Conservation (phyloP, 2,888 invertebrate genomes). For the Drosophila conformis region DNA sequence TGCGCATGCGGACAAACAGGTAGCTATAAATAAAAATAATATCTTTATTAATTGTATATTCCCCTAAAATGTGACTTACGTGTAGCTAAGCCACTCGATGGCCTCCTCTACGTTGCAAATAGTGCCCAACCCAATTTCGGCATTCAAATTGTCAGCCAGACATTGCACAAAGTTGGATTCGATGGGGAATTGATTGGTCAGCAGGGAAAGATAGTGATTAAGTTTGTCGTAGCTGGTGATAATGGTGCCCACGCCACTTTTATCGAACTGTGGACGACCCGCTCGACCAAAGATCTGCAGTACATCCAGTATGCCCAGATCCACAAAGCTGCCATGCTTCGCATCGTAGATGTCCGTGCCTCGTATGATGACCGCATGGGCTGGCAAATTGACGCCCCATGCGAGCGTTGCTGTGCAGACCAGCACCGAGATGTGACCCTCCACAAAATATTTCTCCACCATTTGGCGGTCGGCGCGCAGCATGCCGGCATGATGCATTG, state of each 20-base stretch:
- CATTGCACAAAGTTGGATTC: constrained; percentile 98
- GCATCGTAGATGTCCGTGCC: constrained; percentile 98
- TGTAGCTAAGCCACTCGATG: constrained; percentile 98
- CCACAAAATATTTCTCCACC: constrained; percentile 95
- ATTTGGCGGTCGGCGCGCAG: constrained; percentile 93
- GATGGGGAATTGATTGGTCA: constrained; percentile 98
- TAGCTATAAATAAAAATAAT: constrained; percentile 83
- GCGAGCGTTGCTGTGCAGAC: constrained; percentile 99
- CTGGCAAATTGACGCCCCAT: constrained; percentile 99
- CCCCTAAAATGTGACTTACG: constrained; percentile 82
- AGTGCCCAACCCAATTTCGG: constrained; percentile 98
- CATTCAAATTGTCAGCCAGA: constrained; percentile 98
- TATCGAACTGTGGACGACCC: constrained; percentile 98
- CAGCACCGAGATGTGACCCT: constrained; percentile 94
- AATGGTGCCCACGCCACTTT: constrained; percentile 96
- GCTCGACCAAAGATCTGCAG: constrained; percentile 99
- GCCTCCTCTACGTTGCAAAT: constrained; percentile 98
- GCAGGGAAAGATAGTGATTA: constrained; percentile 95
- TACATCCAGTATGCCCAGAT: constrained; percentile 98
- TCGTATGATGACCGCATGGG: constrained; percentile 94
- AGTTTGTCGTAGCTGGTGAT: constrained; percentile 97
- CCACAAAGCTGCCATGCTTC: constrained; percentile 96
- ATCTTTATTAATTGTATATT: background rate
- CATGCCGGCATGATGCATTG: constrained; percentile 99
- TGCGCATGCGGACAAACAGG: constrained; percentile 95